Evolutionary conservation across 2,113 vertebrate species (phyloP).

Genomic region (Daubentonia madagascariensis): DNA sequence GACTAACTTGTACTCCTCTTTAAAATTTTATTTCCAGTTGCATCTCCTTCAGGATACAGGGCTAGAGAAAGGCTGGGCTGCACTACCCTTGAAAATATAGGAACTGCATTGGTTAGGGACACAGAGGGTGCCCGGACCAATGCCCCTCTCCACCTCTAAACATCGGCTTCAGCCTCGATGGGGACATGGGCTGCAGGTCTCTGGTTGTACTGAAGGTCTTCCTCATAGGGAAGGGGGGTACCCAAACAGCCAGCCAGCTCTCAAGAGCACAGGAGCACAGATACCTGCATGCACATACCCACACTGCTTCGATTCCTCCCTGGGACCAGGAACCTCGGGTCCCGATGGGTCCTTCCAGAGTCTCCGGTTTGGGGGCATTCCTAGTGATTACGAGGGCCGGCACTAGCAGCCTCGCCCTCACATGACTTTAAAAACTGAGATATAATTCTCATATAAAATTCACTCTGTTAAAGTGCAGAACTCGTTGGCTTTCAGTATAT

Average conservation of each 20-base stretch:
- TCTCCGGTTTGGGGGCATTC: neutral
- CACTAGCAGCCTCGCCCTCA: neutral
- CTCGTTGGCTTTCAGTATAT: neutral
- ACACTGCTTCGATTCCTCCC: fast-evolving
- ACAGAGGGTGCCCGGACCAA: neutral
- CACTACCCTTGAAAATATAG: neutral
- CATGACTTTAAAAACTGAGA: neutral
- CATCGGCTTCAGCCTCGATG: fast-evolving
- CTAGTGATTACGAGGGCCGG: neutral
- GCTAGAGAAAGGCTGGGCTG: neutral
- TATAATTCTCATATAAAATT: neutral
- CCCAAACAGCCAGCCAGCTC: neutral
- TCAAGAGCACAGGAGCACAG: neutral
- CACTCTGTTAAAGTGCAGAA: neutral
- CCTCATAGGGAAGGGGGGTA: neutral
- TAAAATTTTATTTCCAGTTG: neutral
- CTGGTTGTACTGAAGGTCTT: neutral
- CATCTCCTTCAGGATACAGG: neutral
- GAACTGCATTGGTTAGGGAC: neutral
- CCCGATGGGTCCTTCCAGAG: neutral
- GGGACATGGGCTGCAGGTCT: neutral
- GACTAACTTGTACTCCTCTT: neutral
- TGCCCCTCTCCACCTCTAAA: too few relatives aligned
- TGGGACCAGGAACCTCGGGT: neutral
- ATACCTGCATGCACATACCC: fast-evolving